Conservation (phyloP, 1,140 invertebrate genomes). For the Lerema accius region DNA sequence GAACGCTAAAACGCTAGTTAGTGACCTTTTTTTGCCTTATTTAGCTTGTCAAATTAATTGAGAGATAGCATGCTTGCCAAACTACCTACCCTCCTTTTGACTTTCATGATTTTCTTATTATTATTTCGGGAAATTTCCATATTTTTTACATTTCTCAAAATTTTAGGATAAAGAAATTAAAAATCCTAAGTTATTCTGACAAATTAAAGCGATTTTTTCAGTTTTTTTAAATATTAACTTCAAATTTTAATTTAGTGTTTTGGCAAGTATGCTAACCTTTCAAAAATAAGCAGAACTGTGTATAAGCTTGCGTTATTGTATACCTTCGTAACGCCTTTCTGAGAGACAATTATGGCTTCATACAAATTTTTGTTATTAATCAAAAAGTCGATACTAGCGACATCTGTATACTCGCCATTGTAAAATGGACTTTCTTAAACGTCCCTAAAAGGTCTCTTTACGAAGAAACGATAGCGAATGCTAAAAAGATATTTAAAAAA, state of each 20-base stretch:
- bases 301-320: not conserved
- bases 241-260: not conserved
- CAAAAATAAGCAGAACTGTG: not conserved
- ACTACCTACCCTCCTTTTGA: no score
- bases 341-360: no score
- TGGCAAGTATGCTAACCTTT: not conserved
- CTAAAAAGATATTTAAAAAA: slow-evolving; percentile 12
- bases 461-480: slow-evolving; percentile 9
- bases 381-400: not conserved
- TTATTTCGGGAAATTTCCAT: no score
- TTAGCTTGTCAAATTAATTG: not conserved
- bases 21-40: not conserved
- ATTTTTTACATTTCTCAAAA: no score
- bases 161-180: no score
- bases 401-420: not conserved
- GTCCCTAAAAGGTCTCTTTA: not conserved
- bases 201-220: no score
- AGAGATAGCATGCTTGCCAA: not conserved
- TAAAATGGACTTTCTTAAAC: not conserved
- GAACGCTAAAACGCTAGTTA: not conserved
- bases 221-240: no score
- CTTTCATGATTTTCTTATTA: no score
- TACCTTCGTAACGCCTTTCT: not conserved
- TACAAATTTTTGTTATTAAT: no score
- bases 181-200: no score